Evolutionary conservation across 2,113 vertebrate genomes (phyloP), one percentile per base, ranked within the genome.

Genomic region (Phyllostomus discolor): DNA sequence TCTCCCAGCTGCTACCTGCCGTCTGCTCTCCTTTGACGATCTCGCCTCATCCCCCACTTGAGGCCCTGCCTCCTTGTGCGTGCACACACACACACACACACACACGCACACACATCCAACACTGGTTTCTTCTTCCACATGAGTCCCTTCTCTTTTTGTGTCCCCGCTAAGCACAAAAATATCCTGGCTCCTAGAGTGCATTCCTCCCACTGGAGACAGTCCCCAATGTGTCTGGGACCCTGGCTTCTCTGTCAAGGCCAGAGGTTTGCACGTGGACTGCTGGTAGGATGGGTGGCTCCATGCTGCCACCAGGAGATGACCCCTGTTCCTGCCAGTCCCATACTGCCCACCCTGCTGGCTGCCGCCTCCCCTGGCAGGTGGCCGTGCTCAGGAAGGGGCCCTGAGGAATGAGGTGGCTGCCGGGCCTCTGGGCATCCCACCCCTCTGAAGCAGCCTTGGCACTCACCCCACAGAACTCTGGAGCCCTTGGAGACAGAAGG

Each of bases 401-500:
- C 19, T 57, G 64, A 16, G 38, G 57, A 35, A 66, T 7, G 19
- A 14, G 5, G 0, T n/a, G 46, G 17, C 62, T 66, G 17, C 62
- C 41, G 46, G 62, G 57, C 17, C 67, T 69, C 15, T 35, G 84
- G 66, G 66, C 33, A 3, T 33, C 14, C 16, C 0, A 2, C 62
- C n/a, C 31, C 52, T 80, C 85, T 95, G 62, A 96, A 64, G 85
- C 41, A 59, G 43, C 78, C 82, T 76, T 67, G 93, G 19, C 2
- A 54, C 69, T 96, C 84, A 94, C 94, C 97, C 88, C 14, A 0
- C 93, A 99, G 99, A 98, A 98, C 99, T 7, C 98, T 99, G n/a
- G 99, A 99, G 86, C 98, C 98, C 20, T 98, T 98, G 43, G 98
- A 99, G 89, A 95, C 98, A 0, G 99, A 99, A 90, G 98, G 98